Evolutionary conservation across 2,888 invertebrate species (phyloP), one percentile per base, ranked within the genome.

Genomic region (Pachycephus smyrnensis): DNA sequence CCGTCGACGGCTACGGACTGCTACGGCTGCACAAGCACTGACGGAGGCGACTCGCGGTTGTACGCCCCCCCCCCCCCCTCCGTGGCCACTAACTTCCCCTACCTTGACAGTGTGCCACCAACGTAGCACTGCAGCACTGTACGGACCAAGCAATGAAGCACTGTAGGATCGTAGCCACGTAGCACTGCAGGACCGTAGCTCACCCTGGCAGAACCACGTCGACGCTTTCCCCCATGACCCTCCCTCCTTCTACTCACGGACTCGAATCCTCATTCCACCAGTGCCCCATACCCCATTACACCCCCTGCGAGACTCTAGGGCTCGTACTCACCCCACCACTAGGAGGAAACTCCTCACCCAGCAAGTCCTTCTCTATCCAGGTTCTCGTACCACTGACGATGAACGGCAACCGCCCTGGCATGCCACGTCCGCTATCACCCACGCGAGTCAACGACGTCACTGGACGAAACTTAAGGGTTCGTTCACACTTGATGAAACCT

Each of bases 401-500:
- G 55, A 55, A 55, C 23, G 55, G 55, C 55, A 82, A 82, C 80
- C 82, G 82, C 80, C 78, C 80, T 75, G 77, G 69, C 77, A 79
- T 80, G 79, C 82, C 82, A 80, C 80, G 77, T 82, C 80, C 79
- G 79, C 82, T 82, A 82, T 82, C 82, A 82, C 77, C 82, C 82
- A 80, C 77, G 79, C 80, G 80, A 82, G 79, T 80, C 82, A 82
- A 82, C 79, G 80, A 82, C 82, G 82, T 82, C 82, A 82, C 82
- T 73, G 79, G 73, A 75, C 77, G 73, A 74, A 68, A 33, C 80
- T 36, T 82, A 73, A 82, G 82, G 80, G 79, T 33, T 75, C 69
- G 69, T 76, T 77, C 82, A 82, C 79, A 82, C 73, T 55, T 55
- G 55, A 55, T 23, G 23, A 55, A 55, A 9, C 23, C 55, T 23